These are phyloP conservation scores for Cheilinus undulatus DNA, from an alignment of 2,113 vertebrate genomes.

Conservation along the genomic window DNA sequence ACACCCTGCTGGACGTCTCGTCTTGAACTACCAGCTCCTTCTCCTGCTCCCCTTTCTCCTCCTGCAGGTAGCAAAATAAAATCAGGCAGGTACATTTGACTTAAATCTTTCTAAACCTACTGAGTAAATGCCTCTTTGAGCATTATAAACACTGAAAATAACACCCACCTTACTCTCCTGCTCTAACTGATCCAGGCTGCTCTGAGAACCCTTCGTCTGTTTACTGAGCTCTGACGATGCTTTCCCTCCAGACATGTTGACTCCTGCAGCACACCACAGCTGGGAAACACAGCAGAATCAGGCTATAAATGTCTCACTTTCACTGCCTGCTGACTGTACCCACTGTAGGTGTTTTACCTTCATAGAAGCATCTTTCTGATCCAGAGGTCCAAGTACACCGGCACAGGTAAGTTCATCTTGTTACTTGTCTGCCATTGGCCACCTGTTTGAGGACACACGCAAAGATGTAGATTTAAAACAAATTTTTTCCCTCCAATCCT, in stretches of 20 bases:
- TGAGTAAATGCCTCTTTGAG: too few relatives aligned
- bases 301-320: not conserved
- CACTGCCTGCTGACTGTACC: not conserved
- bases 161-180: constrained; percentile 72
- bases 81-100: not conserved
- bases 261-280: constrained; percentile 97
- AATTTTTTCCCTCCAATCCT: too few relatives aligned
- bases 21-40: constrained; percentile 87
- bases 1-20: constrained; percentile 90
- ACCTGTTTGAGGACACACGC: constrained; percentile 51
- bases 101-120: too few relatives aligned
- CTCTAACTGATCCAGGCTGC: constrained; percentile 82
- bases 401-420: constrained; percentile 94
- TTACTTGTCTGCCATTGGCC: constrained; percentile 88
- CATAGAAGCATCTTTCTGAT: constrained; percentile 96
- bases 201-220: constrained; percentile 86
- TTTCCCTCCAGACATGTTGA: constrained; percentile 90
- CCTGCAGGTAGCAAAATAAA: constrained; percentile 76
- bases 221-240: constrained; percentile 72
- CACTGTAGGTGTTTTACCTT: constrained; percentile 87
- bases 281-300: constrained; percentile 54
- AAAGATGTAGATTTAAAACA: not conserved
- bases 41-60: constrained; percentile 84
- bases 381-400: constrained; percentile 94
- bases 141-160: too few relatives aligned